Conservation (phyloP, 2,113 vertebrate species). For the Chaenocephalus aceratus region DNA sequence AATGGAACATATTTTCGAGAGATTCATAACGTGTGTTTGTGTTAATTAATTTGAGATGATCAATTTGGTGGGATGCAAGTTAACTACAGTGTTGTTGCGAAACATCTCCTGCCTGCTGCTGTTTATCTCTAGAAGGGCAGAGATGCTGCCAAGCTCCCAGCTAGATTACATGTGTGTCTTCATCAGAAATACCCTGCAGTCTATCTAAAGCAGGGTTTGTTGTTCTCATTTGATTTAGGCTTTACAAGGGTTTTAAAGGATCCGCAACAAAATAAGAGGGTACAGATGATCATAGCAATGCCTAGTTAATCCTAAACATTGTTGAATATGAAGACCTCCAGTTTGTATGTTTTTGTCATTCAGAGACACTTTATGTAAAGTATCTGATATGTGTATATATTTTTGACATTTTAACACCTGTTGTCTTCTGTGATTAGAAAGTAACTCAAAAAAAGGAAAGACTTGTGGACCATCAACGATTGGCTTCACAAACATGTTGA, state of each 20-base stretch:
- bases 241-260: background rate
- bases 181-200: slow-evolving; percentile 21
- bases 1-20: background rate
- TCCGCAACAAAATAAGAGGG: background rate
- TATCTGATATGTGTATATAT: background rate
- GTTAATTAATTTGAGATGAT: background rate
- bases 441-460: background rate
- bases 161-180: slow-evolving; percentile 26
- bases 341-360: background rate
- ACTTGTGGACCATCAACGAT: too few species aligned
- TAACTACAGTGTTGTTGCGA: slow-evolving; percentile 40
- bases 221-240: background rate
- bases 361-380: background rate
- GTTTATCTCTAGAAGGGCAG: slow-evolving; percentile 24
- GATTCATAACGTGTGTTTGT: background rate
- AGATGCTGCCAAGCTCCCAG: slow-evolving; percentile 21
- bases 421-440: background rate
- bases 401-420: background rate
- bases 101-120: slow-evolving; percentile 18
- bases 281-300: background rate
- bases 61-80: background rate
- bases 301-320: background rate
- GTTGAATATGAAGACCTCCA: background rate
- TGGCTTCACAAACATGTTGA: too few species aligned
- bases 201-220: background rate